These are phyloP conservation scores for Leptarthrus brevirostris DNA, from an alignment of 2,888 invertebrate species.

Conservation along the genomic window DNA sequence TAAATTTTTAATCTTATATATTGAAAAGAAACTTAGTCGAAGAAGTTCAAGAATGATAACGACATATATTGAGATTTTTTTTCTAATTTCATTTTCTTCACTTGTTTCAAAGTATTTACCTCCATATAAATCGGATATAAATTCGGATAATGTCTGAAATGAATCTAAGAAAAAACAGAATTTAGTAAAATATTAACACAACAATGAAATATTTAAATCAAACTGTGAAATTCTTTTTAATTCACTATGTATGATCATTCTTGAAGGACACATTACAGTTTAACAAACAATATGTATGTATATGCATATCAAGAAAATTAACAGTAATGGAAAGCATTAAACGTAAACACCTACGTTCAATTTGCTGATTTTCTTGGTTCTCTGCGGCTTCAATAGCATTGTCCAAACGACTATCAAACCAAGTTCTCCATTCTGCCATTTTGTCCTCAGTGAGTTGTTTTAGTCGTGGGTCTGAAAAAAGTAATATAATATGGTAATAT, in stretches of 20 bases:
- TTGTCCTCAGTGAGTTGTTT: conserved; percentile 79
- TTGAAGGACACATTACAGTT: conserved; percentile 50
- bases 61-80: conserved; percentile 21
- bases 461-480: conserved; percentile 79
- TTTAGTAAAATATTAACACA: conserved; percentile 30
- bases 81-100: conserved; percentile 5
- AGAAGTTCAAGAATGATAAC: conserved; percentile 55
- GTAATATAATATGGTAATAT: no score
- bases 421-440: conserved; percentile 77
- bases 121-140: conserved; percentile 69
- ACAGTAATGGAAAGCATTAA: neutral
- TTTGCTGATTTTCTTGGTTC: conserved; percentile 65
- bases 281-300: conserved; percentile 37
- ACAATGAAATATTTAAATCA: neutral
- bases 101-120: conserved; percentile 64
- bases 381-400: conserved; percentile 87
- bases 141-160: conserved; percentile 64
- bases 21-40: conserved; percentile 29
- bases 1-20: conserved; percentile 1
- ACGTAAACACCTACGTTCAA: conserved; percentile 64
- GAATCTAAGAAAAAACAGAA: conserved; percentile 65
- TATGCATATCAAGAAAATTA: conserved; percentile 42
- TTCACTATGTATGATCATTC: conserved; percentile 54
- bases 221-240: no score
- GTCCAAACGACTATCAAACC: conserved; percentile 86